Conservation (phyloP, 2,888 invertebrate genomes). For the Cylloceria caligata region DNA sequence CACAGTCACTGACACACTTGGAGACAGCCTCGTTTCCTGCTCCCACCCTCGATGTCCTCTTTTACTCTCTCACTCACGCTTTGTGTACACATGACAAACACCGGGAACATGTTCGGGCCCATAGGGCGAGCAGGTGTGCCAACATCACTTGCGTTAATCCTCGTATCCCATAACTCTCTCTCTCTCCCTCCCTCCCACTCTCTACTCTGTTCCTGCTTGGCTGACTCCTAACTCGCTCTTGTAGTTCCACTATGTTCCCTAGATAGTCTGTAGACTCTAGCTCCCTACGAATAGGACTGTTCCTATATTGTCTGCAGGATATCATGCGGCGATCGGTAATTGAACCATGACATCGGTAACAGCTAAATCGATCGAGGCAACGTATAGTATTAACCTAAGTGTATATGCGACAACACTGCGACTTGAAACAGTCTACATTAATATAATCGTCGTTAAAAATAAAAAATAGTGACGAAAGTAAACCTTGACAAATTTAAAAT, state of each 20-base stretch:
- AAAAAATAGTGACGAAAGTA: too few relatives aligned
- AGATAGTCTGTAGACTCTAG: slow-evolving; percentile 43
- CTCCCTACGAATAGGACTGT: slow-evolving; percentile 50
- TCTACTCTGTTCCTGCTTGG: slow-evolving; percentile 41
- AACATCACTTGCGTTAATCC: slow-evolving; percentile 81
- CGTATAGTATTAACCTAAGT: slow-evolving; percentile 26
- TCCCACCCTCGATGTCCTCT: slow-evolving; percentile 56
- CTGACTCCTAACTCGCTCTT: slow-evolving; percentile 43
- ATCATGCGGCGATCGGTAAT: slow-evolving; percentile 76
- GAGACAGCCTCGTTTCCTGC: slow-evolving; percentile 7
- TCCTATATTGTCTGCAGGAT: slow-evolving; percentile 62
- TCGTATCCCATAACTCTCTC: slow-evolving; percentile 73
- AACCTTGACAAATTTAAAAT: too few relatives aligned
- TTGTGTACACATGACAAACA: slow-evolving; percentile 70
- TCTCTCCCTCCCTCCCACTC: slow-evolving; percentile 41
- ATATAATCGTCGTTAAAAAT: too few relatives aligned
- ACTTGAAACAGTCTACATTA: too few relatives aligned
- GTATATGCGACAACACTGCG: background rate
- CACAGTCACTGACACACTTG: background rate
- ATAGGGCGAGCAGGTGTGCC: slow-evolving; percentile 79
- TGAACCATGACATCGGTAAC: slow-evolving; percentile 71
- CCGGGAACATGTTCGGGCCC: slow-evolving; percentile 65
- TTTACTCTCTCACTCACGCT: slow-evolving; percentile 57
- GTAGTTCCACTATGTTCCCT: slow-evolving; percentile 6
- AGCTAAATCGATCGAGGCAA: slow-evolving; percentile 66